These are phyloP conservation scores for Gymnobelideus leadbeateri DNA, from an alignment of 2,113 vertebrate species.

Conservation along the genomic window DNA sequence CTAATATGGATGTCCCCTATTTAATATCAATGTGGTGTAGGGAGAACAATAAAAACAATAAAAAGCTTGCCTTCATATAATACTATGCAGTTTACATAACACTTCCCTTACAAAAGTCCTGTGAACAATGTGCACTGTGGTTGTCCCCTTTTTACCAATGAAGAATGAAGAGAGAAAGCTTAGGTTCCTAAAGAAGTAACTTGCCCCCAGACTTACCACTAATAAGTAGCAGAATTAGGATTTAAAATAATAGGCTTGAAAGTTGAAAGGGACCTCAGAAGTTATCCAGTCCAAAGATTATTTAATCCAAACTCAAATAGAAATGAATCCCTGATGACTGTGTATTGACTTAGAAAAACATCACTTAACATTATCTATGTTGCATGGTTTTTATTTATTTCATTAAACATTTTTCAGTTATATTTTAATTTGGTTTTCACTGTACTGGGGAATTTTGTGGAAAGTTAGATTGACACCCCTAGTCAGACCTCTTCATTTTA, in stretches of 20 bases:
- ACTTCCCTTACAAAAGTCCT: background rate
- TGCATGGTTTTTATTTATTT: background rate
- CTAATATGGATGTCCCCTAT: background rate
- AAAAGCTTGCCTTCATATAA: background rate
- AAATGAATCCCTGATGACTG: background rate
- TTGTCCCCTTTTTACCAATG: background rate
- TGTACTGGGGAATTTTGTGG: background rate
- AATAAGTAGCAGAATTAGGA: background rate
- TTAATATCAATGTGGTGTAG: background rate
- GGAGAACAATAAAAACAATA: background rate
- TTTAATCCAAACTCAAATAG: background rate
- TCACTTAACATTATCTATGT: background rate
- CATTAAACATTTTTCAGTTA: background rate
- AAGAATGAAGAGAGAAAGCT: background rate
- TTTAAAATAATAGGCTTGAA: background rate
- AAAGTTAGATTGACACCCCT: background rate
- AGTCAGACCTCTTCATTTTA: background rate
- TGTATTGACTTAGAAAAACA: background rate
- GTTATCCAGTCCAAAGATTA: background rate
- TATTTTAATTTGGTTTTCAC: background rate
- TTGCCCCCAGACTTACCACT: background rate
- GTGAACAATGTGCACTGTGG: background rate
- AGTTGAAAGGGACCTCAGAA: background rate
- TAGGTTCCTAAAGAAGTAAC: background rate
- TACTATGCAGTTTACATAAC: background rate